Evolutionary conservation across 2,113 vertebrate species (phyloP).

Genomic region (Cyphomyrus discorhynchus): DNA sequence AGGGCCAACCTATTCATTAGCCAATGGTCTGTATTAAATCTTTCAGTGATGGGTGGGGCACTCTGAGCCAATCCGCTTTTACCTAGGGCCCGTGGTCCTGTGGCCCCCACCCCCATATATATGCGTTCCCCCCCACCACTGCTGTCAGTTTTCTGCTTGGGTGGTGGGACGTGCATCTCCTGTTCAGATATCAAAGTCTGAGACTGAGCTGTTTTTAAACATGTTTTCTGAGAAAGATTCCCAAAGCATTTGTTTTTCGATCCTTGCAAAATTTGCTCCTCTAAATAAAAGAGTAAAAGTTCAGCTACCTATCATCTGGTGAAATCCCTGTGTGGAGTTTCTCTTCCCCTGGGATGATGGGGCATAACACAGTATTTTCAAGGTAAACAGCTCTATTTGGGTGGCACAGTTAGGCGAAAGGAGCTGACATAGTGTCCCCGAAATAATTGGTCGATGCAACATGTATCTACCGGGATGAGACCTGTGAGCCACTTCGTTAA

Average conservation of each 20-base stretch:
- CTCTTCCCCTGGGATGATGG: not conserved
- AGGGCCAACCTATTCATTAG: not conserved
- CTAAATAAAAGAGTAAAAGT: not conserved
- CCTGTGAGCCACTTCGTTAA: not conserved
- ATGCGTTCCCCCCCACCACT: conserved; percentile 39
- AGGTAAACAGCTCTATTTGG: not conserved
- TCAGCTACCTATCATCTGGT: not conserved
- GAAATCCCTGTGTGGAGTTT: not conserved
- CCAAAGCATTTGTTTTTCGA: not conserved
- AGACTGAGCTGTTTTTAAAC: not conserved
- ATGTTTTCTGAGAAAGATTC: not conserved
- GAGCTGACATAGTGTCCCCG: not conserved
- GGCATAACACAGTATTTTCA: not conserved
- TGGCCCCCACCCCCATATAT: conserved; percentile 48
- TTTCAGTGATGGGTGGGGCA: not conserved
- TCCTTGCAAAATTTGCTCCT: not conserved
- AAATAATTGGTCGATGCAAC: not conserved
- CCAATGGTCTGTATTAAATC: not conserved
- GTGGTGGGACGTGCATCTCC: not conserved
- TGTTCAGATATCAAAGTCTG: not conserved
- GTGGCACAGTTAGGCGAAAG: not conserved
- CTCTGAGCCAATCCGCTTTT: not conserved
- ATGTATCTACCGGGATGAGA: not conserved
- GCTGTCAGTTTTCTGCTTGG: not conserved
- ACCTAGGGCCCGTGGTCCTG: conserved; percentile 47